Evolutionary conservation across 2,888 invertebrate genomes (phyloP).

Genomic region (Trichacis sp.): DNA sequence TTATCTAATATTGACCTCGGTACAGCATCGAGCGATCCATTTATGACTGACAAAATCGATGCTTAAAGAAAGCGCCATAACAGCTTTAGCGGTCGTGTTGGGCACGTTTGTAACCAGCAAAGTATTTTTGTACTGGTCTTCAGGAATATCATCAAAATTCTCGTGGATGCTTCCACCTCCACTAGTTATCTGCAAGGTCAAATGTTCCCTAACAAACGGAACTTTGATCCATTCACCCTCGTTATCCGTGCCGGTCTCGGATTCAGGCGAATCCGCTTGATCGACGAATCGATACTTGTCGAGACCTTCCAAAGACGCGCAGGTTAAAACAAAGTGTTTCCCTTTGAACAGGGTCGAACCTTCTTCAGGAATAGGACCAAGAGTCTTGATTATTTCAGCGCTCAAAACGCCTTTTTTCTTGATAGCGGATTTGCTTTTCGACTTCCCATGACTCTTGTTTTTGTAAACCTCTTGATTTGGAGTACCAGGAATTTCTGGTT

Average conservation of each 20-base stretch:
- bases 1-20: slow-evolving; percentile 54
- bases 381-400: slow-evolving; percentile 69
- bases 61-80: slow-evolving; percentile 78
- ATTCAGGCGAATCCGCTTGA: slow-evolving; percentile 62
- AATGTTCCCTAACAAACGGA: slow-evolving; percentile 72
- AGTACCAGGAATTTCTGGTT: slow-evolving; percentile 55
- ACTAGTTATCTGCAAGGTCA: slow-evolving; percentile 74
- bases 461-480: slow-evolving; percentile 40
- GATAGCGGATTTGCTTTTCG: slow-evolving; percentile 72
- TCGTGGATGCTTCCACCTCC: slow-evolving; percentile 77
- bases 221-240: slow-evolving; percentile 72
- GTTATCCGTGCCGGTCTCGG: slow-evolving; percentile 71
- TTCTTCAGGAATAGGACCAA: slow-evolving; percentile 72
- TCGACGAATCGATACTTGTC: slow-evolving; percentile 46
- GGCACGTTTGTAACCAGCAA: slow-evolving; percentile 78
- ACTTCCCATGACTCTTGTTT: slow-evolving; percentile 56
- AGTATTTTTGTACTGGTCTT: slow-evolving; percentile 71
- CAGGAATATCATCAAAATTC: slow-evolving; percentile 71
- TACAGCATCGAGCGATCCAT: slow-evolving; percentile 79
- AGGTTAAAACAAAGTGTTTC: slow-evolving; percentile 73
- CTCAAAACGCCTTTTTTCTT: slow-evolving; percentile 71
- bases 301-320: slow-evolving; percentile 68
- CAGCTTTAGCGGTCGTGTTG: slow-evolving; percentile 80
- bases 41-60: slow-evolving; percentile 75
- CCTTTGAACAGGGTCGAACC: slow-evolving; percentile 72